These are phyloP conservation scores for Pelecanus crispus DNA, from an alignment of 2,113 vertebrate genomes.

Conservation along the genomic window DNA sequence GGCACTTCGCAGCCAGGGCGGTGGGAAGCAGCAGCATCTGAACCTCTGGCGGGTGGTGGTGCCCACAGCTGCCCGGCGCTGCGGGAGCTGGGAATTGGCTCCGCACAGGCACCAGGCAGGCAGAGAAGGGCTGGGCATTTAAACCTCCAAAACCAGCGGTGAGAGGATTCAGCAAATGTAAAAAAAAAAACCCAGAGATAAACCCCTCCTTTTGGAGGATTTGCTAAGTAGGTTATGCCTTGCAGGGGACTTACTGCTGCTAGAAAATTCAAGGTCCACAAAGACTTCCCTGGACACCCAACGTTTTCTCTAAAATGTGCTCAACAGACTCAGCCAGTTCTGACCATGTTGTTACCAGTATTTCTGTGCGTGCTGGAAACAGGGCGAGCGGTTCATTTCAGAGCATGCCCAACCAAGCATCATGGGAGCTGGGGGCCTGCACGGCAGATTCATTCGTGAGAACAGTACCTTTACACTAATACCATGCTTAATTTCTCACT, in stretches of 20 bases:
- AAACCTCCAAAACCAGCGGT: rapidly evolving
- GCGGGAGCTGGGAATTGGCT: neutral
- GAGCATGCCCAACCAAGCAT: rapidly evolving
- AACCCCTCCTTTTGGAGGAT: neutral
- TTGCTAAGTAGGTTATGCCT: neutral
- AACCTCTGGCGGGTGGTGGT: rapidly evolving
- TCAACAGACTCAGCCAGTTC: rapidly evolving
- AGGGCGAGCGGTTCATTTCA: neutral
- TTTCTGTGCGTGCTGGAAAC: neutral
- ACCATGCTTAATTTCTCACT: neutral
- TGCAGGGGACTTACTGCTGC: neutral
- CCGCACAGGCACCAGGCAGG: neutral
- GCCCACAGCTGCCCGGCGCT: neutral
- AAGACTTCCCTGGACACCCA: neutral
- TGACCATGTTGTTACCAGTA: no score
- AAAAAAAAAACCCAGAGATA: neutral
- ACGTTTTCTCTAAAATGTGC: neutral
- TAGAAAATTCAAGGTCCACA: neutral
- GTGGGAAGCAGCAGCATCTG: neutral
- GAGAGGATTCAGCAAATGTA: neutral
- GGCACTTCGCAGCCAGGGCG: rapidly evolving
- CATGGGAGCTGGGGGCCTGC: neutral
- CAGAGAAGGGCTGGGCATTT: neutral
- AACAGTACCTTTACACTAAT: neutral
- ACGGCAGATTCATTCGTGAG: neutral